A percentile compares a stretch with the other conserved stretches of the same genome.
phyloP scores from a whole-genome alignment of 2,113 vertebrate species.

The Cnemophilus loriae region DNA sequence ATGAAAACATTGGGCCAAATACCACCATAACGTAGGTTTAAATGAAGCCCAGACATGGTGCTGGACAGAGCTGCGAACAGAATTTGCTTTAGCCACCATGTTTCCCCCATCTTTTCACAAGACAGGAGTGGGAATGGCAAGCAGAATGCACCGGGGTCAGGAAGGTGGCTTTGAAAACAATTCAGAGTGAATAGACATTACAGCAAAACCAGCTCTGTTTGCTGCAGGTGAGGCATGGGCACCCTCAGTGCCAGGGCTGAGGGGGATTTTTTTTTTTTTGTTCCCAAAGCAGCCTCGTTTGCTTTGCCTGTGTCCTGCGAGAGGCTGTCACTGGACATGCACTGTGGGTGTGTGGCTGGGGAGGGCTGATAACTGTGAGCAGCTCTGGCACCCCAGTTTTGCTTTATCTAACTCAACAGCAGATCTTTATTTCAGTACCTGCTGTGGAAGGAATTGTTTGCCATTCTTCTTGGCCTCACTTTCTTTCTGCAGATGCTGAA shows the following conservation, averaged over 20 bases:
- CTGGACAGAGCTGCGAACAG: background rate
- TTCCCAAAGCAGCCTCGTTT: background rate
- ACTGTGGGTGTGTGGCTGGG: background rate
- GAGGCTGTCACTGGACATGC: background rate
- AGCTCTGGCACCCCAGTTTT: background rate
- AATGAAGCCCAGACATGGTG: fast-evolving
- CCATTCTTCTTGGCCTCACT: background rate
- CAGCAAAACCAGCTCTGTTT: background rate
- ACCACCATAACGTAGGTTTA: background rate
- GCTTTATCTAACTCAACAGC: background rate
- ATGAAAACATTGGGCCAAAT: background rate
- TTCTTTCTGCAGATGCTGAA: background rate
- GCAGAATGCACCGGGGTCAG: background rate
- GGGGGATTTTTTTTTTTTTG: background rate
- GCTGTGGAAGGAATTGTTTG: background rate
- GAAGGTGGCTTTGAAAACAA: background rate
- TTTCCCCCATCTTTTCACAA: background rate
- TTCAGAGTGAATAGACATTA: background rate
- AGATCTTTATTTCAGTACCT: background rate
- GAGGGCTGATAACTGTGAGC: background rate
- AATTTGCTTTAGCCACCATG: background rate
- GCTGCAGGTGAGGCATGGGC: background rate
- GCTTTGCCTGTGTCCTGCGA: background rate
- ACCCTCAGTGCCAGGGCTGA: background rate
- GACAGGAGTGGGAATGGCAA: background rate